Percentiles rank a stretch among this genome's conserved stretches.
Conservation (phyloP, 2,113 vertebrate species). For the Petrocephalus zakoni region DNA sequence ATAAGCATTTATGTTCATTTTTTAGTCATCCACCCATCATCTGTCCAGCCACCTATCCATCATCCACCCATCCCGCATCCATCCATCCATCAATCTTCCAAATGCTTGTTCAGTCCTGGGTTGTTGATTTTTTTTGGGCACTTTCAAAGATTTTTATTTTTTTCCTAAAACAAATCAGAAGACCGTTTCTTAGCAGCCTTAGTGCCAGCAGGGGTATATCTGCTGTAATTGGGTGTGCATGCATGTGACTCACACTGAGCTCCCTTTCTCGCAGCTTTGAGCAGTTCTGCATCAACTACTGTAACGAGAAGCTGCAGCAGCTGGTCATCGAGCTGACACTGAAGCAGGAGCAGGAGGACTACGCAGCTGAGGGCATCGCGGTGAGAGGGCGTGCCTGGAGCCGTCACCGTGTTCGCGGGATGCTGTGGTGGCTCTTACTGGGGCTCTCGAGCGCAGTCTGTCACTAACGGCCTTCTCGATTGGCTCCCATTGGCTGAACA, state of each 20-base stretch:
- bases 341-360: constrained; percentile 88
- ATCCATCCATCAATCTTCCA: background rate
- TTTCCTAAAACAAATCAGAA: background rate
- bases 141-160: background rate
- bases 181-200: background rate
- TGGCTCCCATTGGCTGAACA: background rate
- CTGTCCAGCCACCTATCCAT: background rate
- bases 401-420: background rate
- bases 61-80: too few species aligned
- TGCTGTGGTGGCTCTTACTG: background rate
- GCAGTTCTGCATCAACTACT: constrained; percentile 98
- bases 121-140: background rate
- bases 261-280: constrained; percentile 74
- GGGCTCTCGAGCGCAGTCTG: background rate
- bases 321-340: constrained; percentile 93
- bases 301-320: constrained; percentile 96
- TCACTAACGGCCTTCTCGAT: background rate
- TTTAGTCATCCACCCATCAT: background rate
- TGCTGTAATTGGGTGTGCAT: background rate
- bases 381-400: background rate
- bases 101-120: background rate
- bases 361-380: background rate
- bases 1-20: background rate
- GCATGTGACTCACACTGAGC: background rate
- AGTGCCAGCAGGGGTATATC: background rate